A percentile compares a stretch with the other conserved stretches of the same genome.
phyloP scores from a whole-genome alignment of 2,797 vertebrate species.

The Tympanoctomys barrerae region DNA sequence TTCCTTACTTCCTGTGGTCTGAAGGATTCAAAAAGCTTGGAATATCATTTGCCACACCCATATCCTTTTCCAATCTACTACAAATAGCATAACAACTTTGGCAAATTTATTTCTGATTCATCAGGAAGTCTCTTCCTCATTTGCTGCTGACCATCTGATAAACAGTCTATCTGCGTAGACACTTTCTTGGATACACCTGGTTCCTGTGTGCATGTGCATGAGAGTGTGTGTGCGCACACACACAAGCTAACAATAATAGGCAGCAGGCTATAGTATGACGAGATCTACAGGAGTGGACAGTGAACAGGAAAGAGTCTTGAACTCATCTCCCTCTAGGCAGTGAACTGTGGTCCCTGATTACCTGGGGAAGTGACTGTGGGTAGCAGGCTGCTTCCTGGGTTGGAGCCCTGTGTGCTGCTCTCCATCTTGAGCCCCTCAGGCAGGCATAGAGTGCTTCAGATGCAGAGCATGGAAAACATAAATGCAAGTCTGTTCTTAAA shows the following conservation, averaged over 20 bases:
- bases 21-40: not conserved
- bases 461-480: slow-evolving; percentile 56
- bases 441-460: slow-evolving; percentile 48
- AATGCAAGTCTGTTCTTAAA: slow-evolving; percentile 73
- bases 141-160: not conserved
- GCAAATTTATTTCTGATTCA: slow-evolving; percentile 43
- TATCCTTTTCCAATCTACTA: not conserved
- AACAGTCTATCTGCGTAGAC: not conserved
- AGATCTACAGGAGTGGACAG: not conserved
- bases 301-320: slow-evolving; percentile 40
- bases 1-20: not conserved
- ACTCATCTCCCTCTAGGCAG: not conserved
- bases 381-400: not conserved
- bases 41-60: not conserved
- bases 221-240: not conserved
- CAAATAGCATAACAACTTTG: not conserved
- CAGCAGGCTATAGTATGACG: not conserved
- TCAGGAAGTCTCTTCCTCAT: not conserved
- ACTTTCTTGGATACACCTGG: not conserved
- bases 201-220: not conserved
- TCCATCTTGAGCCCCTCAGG: slow-evolving; percentile 22
- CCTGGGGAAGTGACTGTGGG: not conserved
- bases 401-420: not conserved
- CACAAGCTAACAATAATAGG: not conserved
- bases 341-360: not conserved